Percentiles rank a stretch among this genome's conserved stretches.
These are phyloP conservation scores for Acleris sparsana DNA, from an alignment of 2,888 invertebrate genomes.

Conservation along the genomic window DNA sequence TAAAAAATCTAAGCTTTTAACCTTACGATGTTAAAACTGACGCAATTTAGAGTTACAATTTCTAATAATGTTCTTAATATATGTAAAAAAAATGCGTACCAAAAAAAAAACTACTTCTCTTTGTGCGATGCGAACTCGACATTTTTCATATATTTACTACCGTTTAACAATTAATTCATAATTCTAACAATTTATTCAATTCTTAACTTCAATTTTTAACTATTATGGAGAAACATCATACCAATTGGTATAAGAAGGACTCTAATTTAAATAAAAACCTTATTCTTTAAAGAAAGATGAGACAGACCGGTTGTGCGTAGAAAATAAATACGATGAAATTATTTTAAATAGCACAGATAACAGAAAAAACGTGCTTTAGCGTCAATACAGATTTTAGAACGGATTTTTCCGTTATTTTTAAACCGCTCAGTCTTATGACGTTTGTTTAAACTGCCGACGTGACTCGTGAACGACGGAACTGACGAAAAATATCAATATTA, in stretches of 20 bases:
- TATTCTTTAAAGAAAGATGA: no score
- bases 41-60: not conserved
- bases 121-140: slow-evolving; percentile 79
- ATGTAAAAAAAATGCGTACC: slow-evolving; percentile 5
- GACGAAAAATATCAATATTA: not conserved
- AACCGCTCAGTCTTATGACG: slow-evolving; percentile 82
- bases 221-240: slow-evolving; percentile 61
- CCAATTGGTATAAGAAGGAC: slow-evolving; percentile 18
- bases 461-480: slow-evolving; percentile 18
- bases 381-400: slow-evolving; percentile 44
- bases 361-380: slow-evolving; percentile 32
- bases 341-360: no score
- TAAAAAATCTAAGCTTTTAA: not conserved
- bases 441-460: slow-evolving; percentile 54
- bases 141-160: slow-evolving; percentile 60
- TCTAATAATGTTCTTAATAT: not conserved
- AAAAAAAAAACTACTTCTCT: slow-evolving; percentile 59
- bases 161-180: slow-evolving; percentile 64
- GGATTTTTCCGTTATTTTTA: slow-evolving; percentile 59
- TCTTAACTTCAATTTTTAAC: slow-evolving; percentile 63
- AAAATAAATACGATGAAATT: not conserved
- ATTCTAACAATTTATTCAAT: slow-evolving; percentile 63
- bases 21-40: not conserved
- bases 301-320: not conserved
- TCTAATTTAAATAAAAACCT: not conserved